Evolutionary conservation across 2,888 invertebrate genomes (phyloP).

Genomic region (Calameuta filiformis): DNA sequence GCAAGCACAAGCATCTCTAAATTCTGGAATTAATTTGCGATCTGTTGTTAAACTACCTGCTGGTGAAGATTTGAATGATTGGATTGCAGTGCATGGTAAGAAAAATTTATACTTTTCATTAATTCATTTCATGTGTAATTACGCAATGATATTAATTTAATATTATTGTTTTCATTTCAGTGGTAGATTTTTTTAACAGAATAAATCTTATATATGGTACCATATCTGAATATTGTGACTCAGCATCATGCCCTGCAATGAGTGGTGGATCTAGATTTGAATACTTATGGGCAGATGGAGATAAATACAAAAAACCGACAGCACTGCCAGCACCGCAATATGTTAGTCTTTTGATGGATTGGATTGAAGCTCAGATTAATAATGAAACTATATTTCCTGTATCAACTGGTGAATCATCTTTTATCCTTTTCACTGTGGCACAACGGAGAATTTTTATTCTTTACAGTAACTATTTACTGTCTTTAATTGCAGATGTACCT

Average conservation of each 20-base stretch:
- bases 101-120: slow-evolving; percentile 2
- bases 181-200: slow-evolving; percentile 94
- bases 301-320: slow-evolving; percentile 80
- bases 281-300: slow-evolving; percentile 91
- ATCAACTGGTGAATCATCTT: slow-evolving; percentile 70
- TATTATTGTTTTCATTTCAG: slow-evolving; percentile 66
- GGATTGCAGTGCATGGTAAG: slow-evolving; percentile 92
- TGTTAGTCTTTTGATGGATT: slow-evolving; percentile 87
- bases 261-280: slow-evolving; percentile 90
- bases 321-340: slow-evolving; percentile 86
- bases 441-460: not conserved
- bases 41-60: slow-evolving; percentile 84
- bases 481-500: slow-evolving; percentile 75
- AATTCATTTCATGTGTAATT: not conserved
- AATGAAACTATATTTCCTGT: slow-evolving; percentile 88
- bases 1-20: slow-evolving; percentile 90
- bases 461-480: not conserved
- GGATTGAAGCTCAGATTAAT: slow-evolving; percentile 92
- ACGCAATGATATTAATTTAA: not conserved
- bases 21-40: slow-evolving; percentile 88
- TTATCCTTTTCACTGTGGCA: not conserved
- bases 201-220: slow-evolving; percentile 94
- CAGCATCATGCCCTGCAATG: slow-evolving; percentile 88
- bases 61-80: slow-evolving; percentile 88
- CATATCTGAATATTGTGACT: slow-evolving; percentile 86